Percentiles rank a stretch among this genome's conserved stretches.
phyloP scores from a whole-genome alignment of 53 echinoderm and acorn worm genomes.

The Glandiceps talaboti region DNA sequence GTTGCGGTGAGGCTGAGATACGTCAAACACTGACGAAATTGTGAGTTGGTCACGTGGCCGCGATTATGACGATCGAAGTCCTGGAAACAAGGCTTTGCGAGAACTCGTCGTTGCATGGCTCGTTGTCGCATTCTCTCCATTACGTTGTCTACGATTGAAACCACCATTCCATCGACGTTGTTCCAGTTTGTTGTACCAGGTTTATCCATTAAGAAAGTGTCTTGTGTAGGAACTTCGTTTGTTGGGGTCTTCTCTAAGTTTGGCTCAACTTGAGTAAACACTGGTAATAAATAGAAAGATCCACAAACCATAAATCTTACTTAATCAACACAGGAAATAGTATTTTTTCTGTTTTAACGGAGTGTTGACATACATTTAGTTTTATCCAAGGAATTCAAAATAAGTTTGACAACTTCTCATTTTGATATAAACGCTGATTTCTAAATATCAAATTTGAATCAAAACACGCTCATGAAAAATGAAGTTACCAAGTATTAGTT shows the following conservation, averaged over 20 bases:
- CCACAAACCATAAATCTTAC: neutral
- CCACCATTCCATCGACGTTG: conserved; percentile 15
- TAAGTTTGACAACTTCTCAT: too few species aligned
- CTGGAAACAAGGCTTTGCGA: conserved; percentile 86
- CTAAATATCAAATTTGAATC: too few species aligned
- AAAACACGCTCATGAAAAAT: too few species aligned
- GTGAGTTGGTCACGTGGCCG: conserved; percentile 78
- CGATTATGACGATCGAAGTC: conserved; percentile 94
- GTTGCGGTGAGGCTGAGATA: conserved; percentile 76
- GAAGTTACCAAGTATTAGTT: too few species aligned
- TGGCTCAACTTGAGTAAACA: conserved; percentile 94
- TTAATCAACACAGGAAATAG: too few species aligned
- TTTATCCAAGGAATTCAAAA: too few species aligned
- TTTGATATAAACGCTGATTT: too few species aligned
- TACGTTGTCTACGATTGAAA: conserved; percentile 22
- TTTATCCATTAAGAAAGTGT: conserved; percentile 61
- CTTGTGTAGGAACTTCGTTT: conserved; percentile 37
- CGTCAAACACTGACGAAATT: conserved; percentile 92
- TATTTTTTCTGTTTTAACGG: too few species aligned
- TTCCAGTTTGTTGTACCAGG: conserved; percentile 86
- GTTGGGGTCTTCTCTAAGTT: conserved; percentile 95
- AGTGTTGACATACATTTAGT: too few species aligned
- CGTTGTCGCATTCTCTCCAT: conserved; percentile 79
- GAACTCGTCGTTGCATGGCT: conserved; percentile 65
- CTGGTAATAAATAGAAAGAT: too few species aligned